phyloP scores from a whole-genome alignment of 2,797 vertebrate species.

The Acanthopagrus latus region DNA sequence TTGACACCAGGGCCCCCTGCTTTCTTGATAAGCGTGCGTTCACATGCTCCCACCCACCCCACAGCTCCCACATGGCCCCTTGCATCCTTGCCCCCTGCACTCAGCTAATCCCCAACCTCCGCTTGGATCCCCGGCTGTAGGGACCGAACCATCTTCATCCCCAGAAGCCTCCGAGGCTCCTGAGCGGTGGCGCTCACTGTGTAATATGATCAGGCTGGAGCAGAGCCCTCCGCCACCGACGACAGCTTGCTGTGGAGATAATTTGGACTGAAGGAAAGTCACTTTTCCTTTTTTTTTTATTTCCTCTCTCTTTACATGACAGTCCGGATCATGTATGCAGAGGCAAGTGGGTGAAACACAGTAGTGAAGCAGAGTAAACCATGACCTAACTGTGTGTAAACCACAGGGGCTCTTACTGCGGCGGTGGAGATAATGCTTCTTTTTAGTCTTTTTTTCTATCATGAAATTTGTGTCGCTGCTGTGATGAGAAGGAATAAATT shows the following conservation, averaged over 20 bases:
- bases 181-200: conserved; percentile 65
- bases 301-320: conserved; percentile 19
- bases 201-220: conserved; percentile 81
- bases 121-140: conserved; percentile 59
- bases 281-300: conserved; percentile 43
- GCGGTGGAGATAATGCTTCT: background rate
- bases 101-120: conserved; percentile 71
- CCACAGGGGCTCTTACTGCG: background rate
- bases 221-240: conserved; percentile 55
- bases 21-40: conserved; percentile 70
- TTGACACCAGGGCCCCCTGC: conserved; percentile 64
- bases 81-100: conserved; percentile 46
- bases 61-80: conserved; percentile 48
- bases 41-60: conserved; percentile 54
- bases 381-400: background rate
- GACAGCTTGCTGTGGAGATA: conserved; percentile 70
- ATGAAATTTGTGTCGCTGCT: background rate
- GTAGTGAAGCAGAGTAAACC: background rate
- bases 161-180: conserved; percentile 66
- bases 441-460: background rate
- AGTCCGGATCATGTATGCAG: background rate
- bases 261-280: conserved; percentile 59
- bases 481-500: background rate
- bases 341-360: conserved; percentile 25
- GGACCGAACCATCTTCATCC: conserved; percentile 53